phyloP scores from a whole-genome alignment of 2,797 vertebrate species.

The Onychomys leucogaster region DNA sequence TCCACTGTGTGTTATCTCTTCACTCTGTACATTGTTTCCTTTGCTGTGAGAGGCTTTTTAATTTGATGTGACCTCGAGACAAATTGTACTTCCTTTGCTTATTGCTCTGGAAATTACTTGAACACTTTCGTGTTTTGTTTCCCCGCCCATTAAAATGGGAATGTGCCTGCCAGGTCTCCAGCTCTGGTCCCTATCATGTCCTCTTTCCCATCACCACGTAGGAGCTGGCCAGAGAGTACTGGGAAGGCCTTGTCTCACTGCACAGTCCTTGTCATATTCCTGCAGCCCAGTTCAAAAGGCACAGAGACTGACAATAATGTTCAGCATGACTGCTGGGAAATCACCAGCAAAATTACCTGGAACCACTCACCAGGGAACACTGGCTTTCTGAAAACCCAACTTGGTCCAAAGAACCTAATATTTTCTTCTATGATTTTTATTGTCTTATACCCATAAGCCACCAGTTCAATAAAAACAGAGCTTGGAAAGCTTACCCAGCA shows the following conservation, averaged over 20 bases:
- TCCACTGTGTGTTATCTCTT: neutral
- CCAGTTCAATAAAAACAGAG: conserved; percentile 52
- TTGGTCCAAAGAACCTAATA: neutral
- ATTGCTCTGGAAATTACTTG: neutral
- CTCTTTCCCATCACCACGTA: neutral
- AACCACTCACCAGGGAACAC: neutral
- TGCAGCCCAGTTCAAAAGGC: neutral
- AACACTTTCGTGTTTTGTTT: neutral
- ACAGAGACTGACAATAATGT: neutral
- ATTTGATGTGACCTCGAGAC: neutral
- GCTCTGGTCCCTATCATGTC: neutral
- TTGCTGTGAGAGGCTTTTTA: neutral
- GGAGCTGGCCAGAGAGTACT: neutral
- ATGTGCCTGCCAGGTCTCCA: neutral
- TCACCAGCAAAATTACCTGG: neutral
- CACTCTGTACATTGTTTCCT: neutral
- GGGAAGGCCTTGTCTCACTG: neutral
- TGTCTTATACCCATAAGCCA: neutral
- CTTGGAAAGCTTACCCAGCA: neutral
- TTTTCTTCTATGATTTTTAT: conserved; percentile 39
- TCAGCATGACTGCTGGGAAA: neutral
- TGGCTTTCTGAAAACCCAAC: conserved; percentile 38
- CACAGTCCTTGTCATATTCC: neutral
- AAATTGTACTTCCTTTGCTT: neutral
- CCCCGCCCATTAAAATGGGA: neutral